Evolutionary conservation across 2,113 vertebrate species (phyloP), one percentile per base, ranked within the genome.

Genomic region (Vanacampus margaritifer): DNA sequence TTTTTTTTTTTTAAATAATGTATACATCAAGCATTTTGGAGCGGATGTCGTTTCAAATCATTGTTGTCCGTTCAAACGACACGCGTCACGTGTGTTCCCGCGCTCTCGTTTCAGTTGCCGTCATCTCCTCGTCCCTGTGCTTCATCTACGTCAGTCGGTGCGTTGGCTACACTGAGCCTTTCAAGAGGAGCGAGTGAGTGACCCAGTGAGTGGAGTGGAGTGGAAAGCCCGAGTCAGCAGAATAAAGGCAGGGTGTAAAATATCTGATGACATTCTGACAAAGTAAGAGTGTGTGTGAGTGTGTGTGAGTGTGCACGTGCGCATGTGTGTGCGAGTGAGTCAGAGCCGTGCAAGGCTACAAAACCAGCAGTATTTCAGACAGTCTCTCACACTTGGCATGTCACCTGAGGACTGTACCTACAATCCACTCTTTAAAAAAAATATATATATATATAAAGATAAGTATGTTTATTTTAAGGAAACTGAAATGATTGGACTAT

Each of bases 241-340:
- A 75, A 83, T n/a, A 80, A 81, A 32, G 43, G 59, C 39, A 12
- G 39, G 53, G 78, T 79, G 78, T 78, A 74, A 83, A 83, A 81
- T 78, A 78, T 72, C 69, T 77, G 69, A 83, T 73, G 74, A 75
- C 67, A 67, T 71, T 78, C 72, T 62, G 71, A 73, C 56, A 74
- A 68, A 74, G 82, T 17, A 57, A 36, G 37, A 17, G 45, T 45
- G 5, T 67, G 45, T 57, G 35, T 68, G 28, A 32, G n/a, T 54
- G 56, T 51, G 64, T 43, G 64, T 65, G 46, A 6, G 2, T 32
- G 28, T 32, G 21, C 54, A 59, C 48, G 62, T 39, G 67, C 64
- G 37, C 10, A 32, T 32, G 28, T 46, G 43, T 46, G 43, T 46
- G n/a, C n/a, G 16, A 46, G 5, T 46, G 48, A 51, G 60, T 41